phyloP scores from a whole-genome alignment of 1,140 invertebrate species.

The Helicoverpa armigera region DNA sequence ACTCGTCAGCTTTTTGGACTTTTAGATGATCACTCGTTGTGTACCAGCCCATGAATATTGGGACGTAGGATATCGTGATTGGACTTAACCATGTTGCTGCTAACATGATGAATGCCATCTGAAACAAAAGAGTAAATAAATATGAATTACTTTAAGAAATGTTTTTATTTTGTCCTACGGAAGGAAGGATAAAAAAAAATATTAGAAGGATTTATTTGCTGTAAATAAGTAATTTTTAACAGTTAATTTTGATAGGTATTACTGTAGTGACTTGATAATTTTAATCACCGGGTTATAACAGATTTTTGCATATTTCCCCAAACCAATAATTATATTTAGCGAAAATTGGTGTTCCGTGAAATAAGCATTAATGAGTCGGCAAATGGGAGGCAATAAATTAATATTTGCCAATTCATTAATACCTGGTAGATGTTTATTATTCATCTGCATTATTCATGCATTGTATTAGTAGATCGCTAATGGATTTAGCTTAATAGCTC shows the following conservation, averaged over 20 bases:
- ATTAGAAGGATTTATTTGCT: no score
- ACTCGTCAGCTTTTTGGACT: conserved; percentile 90
- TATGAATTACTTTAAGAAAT: no score
- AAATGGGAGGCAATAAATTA: background rate
- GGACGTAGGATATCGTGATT: conserved; percentile 97
- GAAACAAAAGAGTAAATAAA: no score
- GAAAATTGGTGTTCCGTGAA: background rate
- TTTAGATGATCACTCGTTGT: conserved; percentile 92
- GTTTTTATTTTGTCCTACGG: no score
- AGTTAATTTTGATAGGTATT: no score
- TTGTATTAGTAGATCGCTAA: background rate
- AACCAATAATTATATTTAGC: background rate
- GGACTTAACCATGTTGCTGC: conserved; percentile 96
- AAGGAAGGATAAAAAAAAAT: no score
- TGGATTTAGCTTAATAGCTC: background rate
- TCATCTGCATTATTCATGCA: background rate
- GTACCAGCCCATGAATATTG: conserved; percentile 97
- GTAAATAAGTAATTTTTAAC: no score
- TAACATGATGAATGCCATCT: conserved; percentile 95
- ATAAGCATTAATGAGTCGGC: background rate
- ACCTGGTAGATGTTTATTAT: conserved; percentile 3
- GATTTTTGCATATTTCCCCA: background rate
- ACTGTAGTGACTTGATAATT: no score
- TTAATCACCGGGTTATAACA: background rate
- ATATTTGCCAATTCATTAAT: background rate